Percentiles rank a stretch among this genome's conserved stretches.
phyloP scores from a whole-genome alignment of 2,797 vertebrate genomes.

The Antennarius maculatus region DNA sequence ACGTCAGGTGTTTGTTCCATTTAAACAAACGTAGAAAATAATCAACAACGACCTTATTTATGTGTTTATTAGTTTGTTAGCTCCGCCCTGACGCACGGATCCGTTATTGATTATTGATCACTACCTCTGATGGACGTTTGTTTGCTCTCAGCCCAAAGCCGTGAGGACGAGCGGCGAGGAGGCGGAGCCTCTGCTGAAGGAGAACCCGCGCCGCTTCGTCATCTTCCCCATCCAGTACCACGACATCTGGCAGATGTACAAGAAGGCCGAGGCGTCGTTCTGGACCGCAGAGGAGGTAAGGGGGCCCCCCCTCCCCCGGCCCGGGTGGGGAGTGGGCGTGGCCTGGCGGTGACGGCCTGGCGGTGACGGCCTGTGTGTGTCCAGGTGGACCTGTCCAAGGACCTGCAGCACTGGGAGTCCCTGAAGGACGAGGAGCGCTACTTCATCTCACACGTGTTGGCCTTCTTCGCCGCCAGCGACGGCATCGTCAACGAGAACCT shows the following conservation, averaged over 20 bases:
- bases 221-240: constrained; percentile 96
- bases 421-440: constrained; percentile 90
- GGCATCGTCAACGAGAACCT: constrained; percentile 97
- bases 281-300: constrained; percentile 96
- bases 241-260: constrained; percentile 99
- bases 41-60: too few relatives aligned
- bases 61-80: neutral
- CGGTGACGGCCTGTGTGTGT: constrained; percentile 79
- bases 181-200: constrained; percentile 90
- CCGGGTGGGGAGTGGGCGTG: too few relatives aligned
- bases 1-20: too few relatives aligned
- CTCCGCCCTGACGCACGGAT: neutral
- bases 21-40: too few relatives aligned
- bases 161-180: constrained; percentile 39
- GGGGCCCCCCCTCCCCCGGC: too few relatives aligned
- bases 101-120: too few relatives aligned
- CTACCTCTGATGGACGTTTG: neutral
- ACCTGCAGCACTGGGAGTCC: constrained; percentile 91
- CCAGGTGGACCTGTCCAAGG: constrained; percentile 97
- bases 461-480: constrained; percentile 96
- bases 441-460: constrained; percentile 93
- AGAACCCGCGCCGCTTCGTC: constrained; percentile 92
- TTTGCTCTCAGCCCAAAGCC: constrained; percentile 38
- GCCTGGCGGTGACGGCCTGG: too few relatives aligned
- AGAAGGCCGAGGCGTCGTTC: constrained; percentile 97